Conservation (phyloP, 1,140 invertebrate species). For the Drosophila bipectinata region DNA sequence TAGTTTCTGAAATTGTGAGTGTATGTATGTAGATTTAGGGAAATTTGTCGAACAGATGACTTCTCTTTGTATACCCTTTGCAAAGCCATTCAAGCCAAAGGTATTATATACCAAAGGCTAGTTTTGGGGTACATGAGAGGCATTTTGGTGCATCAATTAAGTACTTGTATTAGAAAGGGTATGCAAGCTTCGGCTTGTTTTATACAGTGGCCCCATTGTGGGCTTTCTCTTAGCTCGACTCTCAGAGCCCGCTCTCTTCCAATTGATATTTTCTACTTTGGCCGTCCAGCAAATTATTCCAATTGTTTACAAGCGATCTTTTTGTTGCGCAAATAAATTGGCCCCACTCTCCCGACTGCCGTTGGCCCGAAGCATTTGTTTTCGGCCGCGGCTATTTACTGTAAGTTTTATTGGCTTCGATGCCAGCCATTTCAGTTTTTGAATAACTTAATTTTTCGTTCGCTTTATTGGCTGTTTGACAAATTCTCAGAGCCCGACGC, state of each 20-base stretch:
- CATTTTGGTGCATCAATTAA: neutral
- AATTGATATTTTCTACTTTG: conserved; percentile 50
- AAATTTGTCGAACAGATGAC: conserved; percentile 50
- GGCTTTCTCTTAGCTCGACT: neutral
- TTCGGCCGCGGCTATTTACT: conserved; percentile 60
- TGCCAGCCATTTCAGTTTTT: conserved; percentile 58
- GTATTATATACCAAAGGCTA: no score
- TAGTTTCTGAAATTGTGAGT: conserved; percentile 26
- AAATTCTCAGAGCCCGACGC: conserved; percentile 66
- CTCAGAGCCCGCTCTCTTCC: conserved; percentile 29
- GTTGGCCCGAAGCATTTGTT: conserved; percentile 26
- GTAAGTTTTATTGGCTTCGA: conserved; percentile 69
- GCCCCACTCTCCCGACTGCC: conserved; percentile 26
- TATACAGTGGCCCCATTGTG: conserved; percentile 14
- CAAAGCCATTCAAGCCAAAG: no score
- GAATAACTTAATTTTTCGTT: conserved; percentile 62
- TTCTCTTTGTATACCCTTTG: neutral
- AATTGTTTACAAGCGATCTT: conserved; percentile 75
- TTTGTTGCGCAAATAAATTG: conserved; percentile 63
- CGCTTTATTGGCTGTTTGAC: conserved; percentile 74
- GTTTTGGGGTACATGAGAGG: no score
- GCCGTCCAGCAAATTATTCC: conserved; percentile 66
- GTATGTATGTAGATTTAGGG: conserved; percentile 24
- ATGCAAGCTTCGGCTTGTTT: conserved; percentile 3
- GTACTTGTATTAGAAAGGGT: neutral